A percentile compares a stretch with the other conserved stretches of the same genome.
Evolutionary conservation across 1,140 invertebrate species (phyloP).

Genomic region (Lutraria rhynchaena): DNA sequence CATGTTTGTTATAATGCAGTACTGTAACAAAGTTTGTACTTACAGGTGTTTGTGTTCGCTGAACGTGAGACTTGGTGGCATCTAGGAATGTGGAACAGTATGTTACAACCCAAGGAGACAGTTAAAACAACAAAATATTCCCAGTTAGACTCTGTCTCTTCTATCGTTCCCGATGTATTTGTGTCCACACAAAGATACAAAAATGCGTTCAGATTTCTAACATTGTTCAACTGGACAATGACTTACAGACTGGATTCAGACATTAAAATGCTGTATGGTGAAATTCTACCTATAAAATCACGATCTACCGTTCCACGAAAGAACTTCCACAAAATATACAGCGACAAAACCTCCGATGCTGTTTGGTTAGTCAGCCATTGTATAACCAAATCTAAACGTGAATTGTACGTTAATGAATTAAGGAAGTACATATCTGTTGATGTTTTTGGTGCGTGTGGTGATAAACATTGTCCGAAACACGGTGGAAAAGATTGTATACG

Average conservation of each 20-base stretch:
- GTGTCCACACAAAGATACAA: neutral
- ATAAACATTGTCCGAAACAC: slow-evolving; percentile 5
- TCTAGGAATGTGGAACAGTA: neutral
- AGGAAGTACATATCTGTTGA: slow-evolving; percentile 84
- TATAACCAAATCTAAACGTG: slow-evolving; percentile 82
- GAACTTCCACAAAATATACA: slow-evolving; percentile 50
- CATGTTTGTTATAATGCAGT: too few species aligned
- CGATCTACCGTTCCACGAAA: neutral
- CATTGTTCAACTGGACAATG: slow-evolving; percentile 70
- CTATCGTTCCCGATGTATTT: neutral
- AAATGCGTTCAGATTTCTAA: slow-evolving; percentile 5
- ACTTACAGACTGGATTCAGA: slow-evolving; percentile 71
- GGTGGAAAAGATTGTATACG: neutral
- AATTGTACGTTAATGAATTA: slow-evolving; percentile 84
- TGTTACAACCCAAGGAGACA: neutral
- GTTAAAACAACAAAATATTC: neutral
- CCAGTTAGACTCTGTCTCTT: neutral
- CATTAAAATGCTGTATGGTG: slow-evolving; percentile 60
- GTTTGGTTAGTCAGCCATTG: slow-evolving; percentile 87
- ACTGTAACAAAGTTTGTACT: neutral
- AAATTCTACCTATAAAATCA: slow-evolving; percentile 18
- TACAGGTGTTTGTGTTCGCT: slow-evolving; percentile 33
- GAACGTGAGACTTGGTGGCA: slow-evolving; percentile 24
- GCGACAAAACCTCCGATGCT: slow-evolving; percentile 74
- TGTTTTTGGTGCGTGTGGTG: slow-evolving; percentile 85